Evolutionary conservation across 1,140 invertebrate genomes (phyloP).

Genomic region (Platyura marginata): DNA sequence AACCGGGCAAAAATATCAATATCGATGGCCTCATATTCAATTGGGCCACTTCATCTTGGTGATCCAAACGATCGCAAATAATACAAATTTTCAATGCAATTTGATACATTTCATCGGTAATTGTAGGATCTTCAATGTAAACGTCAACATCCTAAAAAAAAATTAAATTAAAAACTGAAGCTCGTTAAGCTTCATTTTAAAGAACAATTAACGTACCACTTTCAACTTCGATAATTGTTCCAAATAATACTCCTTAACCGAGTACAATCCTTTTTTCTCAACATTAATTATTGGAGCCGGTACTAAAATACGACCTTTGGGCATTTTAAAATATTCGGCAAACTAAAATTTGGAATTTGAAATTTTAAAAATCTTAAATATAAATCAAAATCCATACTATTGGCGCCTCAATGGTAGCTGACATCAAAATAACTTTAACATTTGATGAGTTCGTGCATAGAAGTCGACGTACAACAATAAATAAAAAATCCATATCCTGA

Average conservation of each 20-base stretch:
- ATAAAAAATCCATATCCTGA: constrained; percentile 78
- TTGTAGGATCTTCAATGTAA: constrained; percentile 9
- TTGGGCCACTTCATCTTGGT: constrained; percentile 9
- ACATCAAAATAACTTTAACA: constrained; percentile 74
- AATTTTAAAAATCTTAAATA: neutral
- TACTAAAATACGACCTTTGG: constrained; percentile 22
- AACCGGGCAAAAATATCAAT: constrained; percentile 75
- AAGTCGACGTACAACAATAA: constrained; percentile 69
- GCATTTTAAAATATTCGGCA: constrained; percentile 46
- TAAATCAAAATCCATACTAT: neutral
- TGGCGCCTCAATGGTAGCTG: constrained; percentile 57
- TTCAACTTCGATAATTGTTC: constrained; percentile 31
- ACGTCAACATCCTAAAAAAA: too few species aligned
- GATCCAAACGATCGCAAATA: constrained; percentile 52
- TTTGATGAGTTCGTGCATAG: constrained; percentile 47
- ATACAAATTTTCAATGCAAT: constrained; percentile 44
- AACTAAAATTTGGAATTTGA: constrained; percentile 27
- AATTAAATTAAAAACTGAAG: too few species aligned
- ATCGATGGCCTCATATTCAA: constrained; percentile 37
- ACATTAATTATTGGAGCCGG: constrained; percentile 37
- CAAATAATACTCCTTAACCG: constrained; percentile 47
- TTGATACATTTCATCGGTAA: constrained; percentile 30
- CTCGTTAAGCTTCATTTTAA: too few species aligned
- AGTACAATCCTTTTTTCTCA: constrained; percentile 28
- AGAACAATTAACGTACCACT: neutral